These are phyloP conservation scores for Miltochrista miniata DNA, from an alignment of 2,888 invertebrate genomes.

Conservation along the genomic window DNA sequence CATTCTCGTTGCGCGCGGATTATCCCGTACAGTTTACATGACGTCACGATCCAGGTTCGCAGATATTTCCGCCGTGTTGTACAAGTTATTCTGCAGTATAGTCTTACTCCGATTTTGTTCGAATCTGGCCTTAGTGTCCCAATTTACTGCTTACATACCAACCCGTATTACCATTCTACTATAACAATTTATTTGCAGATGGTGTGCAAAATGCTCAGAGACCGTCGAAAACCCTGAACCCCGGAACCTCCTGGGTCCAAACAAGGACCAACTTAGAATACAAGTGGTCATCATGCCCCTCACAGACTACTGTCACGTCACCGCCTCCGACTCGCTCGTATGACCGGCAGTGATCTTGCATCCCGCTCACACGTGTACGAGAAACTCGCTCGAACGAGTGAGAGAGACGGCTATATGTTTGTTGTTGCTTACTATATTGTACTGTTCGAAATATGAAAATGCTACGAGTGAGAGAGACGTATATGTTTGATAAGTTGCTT, in stretches of 20 bases:
- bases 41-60: too few species aligned
- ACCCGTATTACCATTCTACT: too few species aligned
- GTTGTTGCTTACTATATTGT: neutral
- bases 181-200: neutral
- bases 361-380: conserved; percentile 1
- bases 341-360: conserved; percentile 32
- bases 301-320: conserved; percentile 73
- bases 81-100: too few species aligned
- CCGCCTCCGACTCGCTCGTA: conserved; percentile 42
- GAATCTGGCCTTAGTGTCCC: too few species aligned
- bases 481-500: too few species aligned
- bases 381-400: neutral
- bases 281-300: conserved; percentile 91
- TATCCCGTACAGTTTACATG: too few species aligned
- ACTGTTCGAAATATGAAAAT: too few species aligned
- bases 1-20: too few species aligned
- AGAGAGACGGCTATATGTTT: conserved; percentile 10
- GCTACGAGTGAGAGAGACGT: too few species aligned
- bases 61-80: too few species aligned
- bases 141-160: too few species aligned
- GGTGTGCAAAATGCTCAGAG: conserved; percentile 64
- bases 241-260: conserved; percentile 86
- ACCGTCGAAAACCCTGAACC: conserved; percentile 58
- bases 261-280: conserved; percentile 87
- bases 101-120: too few species aligned